A percentile compares a stretch with the other conserved stretches of the same genome.
Conservation (phyloP, 2,888 invertebrate species). For the Listrodromus nycthemerus region DNA sequence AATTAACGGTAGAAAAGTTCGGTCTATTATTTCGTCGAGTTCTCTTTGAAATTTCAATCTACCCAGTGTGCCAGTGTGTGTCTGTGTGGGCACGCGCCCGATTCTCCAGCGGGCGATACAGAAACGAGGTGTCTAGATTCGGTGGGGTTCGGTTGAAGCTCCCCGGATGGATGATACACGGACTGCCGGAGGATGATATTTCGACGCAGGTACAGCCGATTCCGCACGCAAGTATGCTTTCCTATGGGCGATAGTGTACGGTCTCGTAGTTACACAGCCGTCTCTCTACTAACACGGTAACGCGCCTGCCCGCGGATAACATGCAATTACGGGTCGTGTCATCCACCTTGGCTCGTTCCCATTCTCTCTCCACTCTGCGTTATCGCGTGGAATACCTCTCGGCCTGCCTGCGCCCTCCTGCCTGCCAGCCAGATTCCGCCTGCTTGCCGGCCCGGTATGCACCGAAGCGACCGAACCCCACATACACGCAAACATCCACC, state of each 20-base stretch:
- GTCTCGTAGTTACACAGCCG: constrained; percentile 47
- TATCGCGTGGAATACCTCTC: constrained; percentile 80
- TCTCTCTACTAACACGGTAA: constrained; percentile 65
- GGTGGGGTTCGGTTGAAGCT: not conserved
- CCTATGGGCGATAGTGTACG: not conserved
- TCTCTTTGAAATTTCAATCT: constrained; percentile 13
- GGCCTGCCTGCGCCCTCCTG: constrained; percentile 58
- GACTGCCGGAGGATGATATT: constrained; percentile 33
- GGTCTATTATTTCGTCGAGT: constrained; percentile 1
- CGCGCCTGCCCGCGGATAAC: constrained; percentile 76
- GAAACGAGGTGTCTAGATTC: constrained; percentile 21
- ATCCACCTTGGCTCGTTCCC: constrained; percentile 82
- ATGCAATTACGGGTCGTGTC: constrained; percentile 83
- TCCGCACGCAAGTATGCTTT: not conserved
- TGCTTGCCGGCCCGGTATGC: constrained; percentile 17
- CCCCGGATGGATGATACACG: constrained; percentile 27
- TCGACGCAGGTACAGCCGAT: constrained; percentile 30
- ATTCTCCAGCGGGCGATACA: constrained; percentile 8
- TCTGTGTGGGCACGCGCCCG: not conserved
- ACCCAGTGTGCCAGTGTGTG: not conserved
- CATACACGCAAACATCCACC: not conserved
- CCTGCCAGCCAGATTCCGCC: constrained; percentile 39
- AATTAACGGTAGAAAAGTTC: constrained; percentile 5
- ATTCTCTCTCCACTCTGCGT: constrained; percentile 76
- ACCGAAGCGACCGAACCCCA: constrained; percentile 72